Conservation (phyloP, 2,113 vertebrate genomes). For the Neopipo cinnamomea region DNA sequence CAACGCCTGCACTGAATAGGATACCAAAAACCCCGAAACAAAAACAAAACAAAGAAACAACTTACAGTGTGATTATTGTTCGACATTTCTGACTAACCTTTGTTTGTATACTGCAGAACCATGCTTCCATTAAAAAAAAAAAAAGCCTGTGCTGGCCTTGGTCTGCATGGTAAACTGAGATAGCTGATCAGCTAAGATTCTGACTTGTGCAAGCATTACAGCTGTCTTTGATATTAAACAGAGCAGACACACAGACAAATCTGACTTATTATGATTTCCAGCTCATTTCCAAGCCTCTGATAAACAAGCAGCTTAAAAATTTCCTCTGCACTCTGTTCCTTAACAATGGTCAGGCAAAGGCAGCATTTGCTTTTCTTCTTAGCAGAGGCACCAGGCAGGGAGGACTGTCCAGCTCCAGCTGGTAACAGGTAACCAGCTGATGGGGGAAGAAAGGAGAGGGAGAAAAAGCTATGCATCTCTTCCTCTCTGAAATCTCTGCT, state of each 20-base stretch:
- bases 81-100: not conserved
- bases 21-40: not conserved
- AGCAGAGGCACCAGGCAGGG: not conserved
- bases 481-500: not conserved
- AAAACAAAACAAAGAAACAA: not conserved
- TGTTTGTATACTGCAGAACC: not conserved
- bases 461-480: not conserved
- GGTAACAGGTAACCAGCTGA: not conserved
- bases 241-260: slow-evolving; percentile 41
- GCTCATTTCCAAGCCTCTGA: slow-evolving; percentile 49
- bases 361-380: not conserved
- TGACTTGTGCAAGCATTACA: slow-evolving; percentile 26
- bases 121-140: not conserved
- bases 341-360: not conserved
- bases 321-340: not conserved
- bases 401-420: not conserved
- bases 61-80: not conserved
- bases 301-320: slow-evolving; percentile 63
- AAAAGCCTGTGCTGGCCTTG: not conserved
- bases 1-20: not conserved
- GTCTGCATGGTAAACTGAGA: not conserved
- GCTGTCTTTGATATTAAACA: slow-evolving; percentile 68
- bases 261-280: slow-evolving; percentile 48
- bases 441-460: too few relatives aligned
- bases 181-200: slow-evolving; percentile 1